Conservation (phyloP, 2,113 vertebrate species). For the Vireo altiloquus region DNA sequence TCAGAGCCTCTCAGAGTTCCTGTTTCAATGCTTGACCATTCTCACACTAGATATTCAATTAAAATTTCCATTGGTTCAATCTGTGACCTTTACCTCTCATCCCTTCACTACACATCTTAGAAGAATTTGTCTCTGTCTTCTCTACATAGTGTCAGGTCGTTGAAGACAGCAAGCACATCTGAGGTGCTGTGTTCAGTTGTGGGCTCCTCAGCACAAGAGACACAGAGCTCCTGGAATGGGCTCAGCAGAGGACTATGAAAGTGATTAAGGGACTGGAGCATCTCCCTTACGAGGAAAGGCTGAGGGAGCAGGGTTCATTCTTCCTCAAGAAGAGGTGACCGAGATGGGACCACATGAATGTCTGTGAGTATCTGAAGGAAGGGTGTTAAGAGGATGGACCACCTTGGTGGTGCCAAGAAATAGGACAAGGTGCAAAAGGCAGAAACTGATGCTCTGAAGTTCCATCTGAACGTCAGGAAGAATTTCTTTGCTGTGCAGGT, state of each 20-base stretch:
- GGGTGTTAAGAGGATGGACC: too few species aligned
- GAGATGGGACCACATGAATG: not conserved
- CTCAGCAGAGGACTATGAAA: not conserved
- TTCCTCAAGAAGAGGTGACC: not conserved
- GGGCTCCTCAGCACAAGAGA: not conserved
- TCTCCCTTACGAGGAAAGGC: not conserved
- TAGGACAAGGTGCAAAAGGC: not conserved
- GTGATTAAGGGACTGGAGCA: not conserved
- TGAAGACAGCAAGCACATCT: not conserved
- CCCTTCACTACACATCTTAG: not conserved
- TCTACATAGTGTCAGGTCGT: accelerated
- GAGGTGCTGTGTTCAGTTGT: too few species aligned
- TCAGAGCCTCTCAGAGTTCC: not conserved
- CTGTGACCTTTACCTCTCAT: not conserved
- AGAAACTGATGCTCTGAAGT: not conserved
- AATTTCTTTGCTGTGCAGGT: not conserved
- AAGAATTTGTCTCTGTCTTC: not conserved
- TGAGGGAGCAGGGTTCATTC: not conserved
- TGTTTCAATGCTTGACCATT: not conserved
- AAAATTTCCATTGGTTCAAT: not conserved
- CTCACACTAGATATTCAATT: not conserved
- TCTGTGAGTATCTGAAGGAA: not conserved
- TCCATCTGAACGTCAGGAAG: not conserved
- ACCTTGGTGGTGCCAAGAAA: too few species aligned
- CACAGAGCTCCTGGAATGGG: not conserved